Base-by-base conservation (phyloP, 2,797 vertebrate species). In the Dipus sagitta region DNA sequence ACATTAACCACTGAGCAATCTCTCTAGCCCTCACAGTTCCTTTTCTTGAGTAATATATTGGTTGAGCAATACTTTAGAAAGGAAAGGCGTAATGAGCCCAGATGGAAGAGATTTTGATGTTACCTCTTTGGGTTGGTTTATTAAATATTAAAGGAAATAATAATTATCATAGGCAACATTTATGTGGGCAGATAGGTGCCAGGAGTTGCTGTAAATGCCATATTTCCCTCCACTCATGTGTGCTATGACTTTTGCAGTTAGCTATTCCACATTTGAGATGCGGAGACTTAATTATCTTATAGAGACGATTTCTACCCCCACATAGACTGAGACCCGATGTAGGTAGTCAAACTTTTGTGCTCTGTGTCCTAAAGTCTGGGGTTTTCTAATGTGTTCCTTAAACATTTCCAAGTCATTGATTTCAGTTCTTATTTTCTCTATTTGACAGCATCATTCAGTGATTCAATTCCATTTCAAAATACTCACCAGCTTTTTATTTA, bases 21-120 rank as follows among this genome's bases (percentile, higher is more conserved):
- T 47, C 47, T 47, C 47, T 7, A 47, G 47, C 47, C 47, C 47
- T 9, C 15, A 74, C 15, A n/a, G 0, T 71, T 82, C 17, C 18
- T 92, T 67, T 77, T 60, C 17, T 70, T 64, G 26, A 90, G 75
- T 26, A 52, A 96, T 92, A 86, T 26, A 47, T 32, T 11, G 17
- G 58, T 42, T 86, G 68, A 58, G 60, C 3, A 38, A 38, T 47
- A 64, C 13, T 90, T 80, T 77, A 85, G 42, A 89, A 88, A 94
- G 24, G 90, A 64, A 76, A 52, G 6, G 0, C 15, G 30, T 28
- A 7, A 62, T 42, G 12, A 91, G 10, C 20, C 0, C 84, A 88
- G 74, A 47, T 28, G 74, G 26, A 83, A 47, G 15, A 79, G 7
- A 15, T 68, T 64, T 32, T 34, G 34, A 54, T 83, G n/a, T 34